Percentiles rank a stretch among this genome's conserved stretches.
Conservation (phyloP, 2,797 vertebrate species). For the Pangasius sanitwongsei region DNA sequence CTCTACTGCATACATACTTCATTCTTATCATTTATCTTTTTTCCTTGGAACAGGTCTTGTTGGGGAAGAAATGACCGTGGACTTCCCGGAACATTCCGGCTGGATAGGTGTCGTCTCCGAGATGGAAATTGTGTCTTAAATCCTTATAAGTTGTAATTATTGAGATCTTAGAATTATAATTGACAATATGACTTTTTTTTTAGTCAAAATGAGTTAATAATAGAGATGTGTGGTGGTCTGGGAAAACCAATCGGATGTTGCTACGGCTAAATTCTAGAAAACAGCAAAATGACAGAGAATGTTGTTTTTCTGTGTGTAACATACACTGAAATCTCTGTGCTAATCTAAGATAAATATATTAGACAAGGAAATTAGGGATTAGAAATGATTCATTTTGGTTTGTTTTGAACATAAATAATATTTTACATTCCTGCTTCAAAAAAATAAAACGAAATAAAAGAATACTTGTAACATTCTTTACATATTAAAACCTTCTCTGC, state of each 20-base stretch:
- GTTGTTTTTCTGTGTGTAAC: neutral
- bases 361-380: neutral
- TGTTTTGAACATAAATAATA: neutral
- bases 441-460: neutral
- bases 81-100: constrained; percentile 39
- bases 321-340: neutral
- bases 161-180: neutral
- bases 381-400: neutral
- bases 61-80: constrained; percentile 27
- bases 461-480: neutral
- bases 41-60: neutral
- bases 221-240: neutral
- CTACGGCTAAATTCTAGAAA: neutral
- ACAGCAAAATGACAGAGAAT: neutral
- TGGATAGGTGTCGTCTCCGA: constrained; percentile 43
- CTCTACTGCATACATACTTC: too few relatives aligned
- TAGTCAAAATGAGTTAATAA: neutral
- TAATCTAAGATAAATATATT: neutral
- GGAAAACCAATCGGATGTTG: neutral
- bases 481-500: neutral
- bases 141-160: neutral
- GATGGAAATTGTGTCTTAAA: constrained; percentile 32
- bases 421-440: too few relatives aligned
- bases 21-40: neutral
- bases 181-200: neutral